Percentiles rank a stretch among this genome's conserved stretches.
Conservation (phyloP, 1,140 invertebrate genomes). For the Calephelis nemesis region DNA sequence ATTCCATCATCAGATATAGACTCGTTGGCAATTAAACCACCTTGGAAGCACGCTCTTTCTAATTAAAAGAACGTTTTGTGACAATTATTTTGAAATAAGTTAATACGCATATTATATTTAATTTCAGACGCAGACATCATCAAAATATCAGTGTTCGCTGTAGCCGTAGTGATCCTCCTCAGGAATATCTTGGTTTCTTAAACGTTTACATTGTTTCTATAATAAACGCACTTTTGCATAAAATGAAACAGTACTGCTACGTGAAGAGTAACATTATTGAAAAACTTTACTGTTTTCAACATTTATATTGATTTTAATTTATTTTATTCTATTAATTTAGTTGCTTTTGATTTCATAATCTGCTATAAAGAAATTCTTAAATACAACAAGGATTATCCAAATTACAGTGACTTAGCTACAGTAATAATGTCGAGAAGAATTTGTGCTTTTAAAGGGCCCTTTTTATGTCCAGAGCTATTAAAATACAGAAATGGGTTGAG, state of each 20-base stretch:
- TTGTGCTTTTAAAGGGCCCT: too few relatives aligned
- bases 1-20: too few relatives aligned
- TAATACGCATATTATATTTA: slow-evolving; percentile 16
- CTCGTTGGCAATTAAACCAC: too few relatives aligned
- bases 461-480: too few relatives aligned
- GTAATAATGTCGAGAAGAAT: too few relatives aligned
- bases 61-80: too few relatives aligned
- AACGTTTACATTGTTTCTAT: background rate
- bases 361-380: too few relatives aligned
- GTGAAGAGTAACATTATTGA: background rate
- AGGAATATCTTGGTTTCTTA: slow-evolving; percentile 46
- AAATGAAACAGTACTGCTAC: background rate
- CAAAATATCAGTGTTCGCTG: slow-evolving; percentile 54
- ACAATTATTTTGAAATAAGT: background rate
- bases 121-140: slow-evolving; percentile 64
- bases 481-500: too few relatives aligned
- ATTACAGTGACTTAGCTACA: too few relatives aligned
- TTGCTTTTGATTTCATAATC: too few relatives aligned
- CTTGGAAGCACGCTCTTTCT: too few relatives aligned
- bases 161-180: slow-evolving; percentile 50
- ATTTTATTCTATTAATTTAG: background rate
- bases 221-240: slow-evolving; percentile 22
- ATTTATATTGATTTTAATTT: background rate
- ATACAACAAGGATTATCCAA: too few relatives aligned
- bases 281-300: background rate